Conservation (phyloP, 2,113 vertebrate genomes). For the Cricetomys ansorgei region DNA sequence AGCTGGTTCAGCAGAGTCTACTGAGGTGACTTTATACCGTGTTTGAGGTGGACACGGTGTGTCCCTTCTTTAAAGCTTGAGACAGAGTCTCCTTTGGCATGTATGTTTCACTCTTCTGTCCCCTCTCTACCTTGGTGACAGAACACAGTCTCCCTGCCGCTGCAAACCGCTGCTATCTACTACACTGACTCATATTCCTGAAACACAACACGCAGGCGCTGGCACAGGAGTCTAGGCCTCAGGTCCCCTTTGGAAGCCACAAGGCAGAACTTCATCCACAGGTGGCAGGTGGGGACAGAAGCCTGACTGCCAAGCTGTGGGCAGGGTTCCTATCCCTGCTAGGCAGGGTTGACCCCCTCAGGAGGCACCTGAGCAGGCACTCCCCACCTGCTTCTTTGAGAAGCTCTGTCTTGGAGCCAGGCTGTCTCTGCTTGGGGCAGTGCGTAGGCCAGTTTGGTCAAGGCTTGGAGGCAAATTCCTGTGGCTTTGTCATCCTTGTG, state of each 20-base stretch:
- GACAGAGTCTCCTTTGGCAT: accelerated
- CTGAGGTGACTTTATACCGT: accelerated
- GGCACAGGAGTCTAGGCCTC: accelerated
- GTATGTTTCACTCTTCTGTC: accelerated
- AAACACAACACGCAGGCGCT: accelerated
- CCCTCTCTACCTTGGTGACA: accelerated
- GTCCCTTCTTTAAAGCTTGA: background rate
- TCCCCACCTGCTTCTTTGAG: background rate
- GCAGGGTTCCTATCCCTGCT: no score
- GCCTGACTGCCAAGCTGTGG: background rate
- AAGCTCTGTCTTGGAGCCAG: accelerated
- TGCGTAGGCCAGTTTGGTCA: accelerated
- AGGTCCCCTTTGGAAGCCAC: background rate
- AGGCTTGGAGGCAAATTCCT: background rate
- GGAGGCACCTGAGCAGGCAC: background rate
- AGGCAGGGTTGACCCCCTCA: no score
- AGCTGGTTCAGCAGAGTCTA: accelerated
- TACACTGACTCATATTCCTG: accelerated
- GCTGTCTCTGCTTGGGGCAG: background rate
- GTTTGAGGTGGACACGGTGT: background rate
- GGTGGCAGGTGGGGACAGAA: background rate
- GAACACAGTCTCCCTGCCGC: accelerated
- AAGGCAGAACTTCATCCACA: accelerated
- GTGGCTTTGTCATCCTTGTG: background rate
- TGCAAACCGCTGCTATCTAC: background rate